phyloP scores from a whole-genome alignment of 2,888 invertebrate genomes.

The Clunio marinus region DNA sequence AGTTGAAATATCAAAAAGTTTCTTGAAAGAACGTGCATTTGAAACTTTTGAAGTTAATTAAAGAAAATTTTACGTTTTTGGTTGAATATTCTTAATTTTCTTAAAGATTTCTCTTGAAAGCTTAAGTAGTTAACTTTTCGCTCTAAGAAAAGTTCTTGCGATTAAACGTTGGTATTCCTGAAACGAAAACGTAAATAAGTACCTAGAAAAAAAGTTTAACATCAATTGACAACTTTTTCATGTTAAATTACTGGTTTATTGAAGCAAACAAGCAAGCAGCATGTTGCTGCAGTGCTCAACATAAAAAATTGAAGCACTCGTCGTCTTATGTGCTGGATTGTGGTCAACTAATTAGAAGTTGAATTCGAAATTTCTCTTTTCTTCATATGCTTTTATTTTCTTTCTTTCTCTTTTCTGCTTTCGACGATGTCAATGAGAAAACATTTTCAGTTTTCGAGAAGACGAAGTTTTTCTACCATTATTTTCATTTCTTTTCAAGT shows the following conservation, averaged over 20 bases:
- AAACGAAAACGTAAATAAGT: too few relatives aligned
- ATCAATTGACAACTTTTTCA: too few relatives aligned
- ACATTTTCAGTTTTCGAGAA: conserved; percentile 18
- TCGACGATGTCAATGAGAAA: conserved; percentile 1
- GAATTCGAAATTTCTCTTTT: neutral
- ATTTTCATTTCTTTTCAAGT: too few relatives aligned
- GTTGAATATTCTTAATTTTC: too few relatives aligned
- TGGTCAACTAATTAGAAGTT: conserved; percentile 17
- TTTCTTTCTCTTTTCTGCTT: neutral
- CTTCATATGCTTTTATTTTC: neutral
- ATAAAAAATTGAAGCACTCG: conserved; percentile 1
- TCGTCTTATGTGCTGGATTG: neutral
- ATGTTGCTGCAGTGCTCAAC: too few relatives aligned
- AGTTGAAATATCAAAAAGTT: neutral
- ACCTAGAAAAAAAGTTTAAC: too few relatives aligned
- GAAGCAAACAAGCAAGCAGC: neutral
- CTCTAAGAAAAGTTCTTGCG: neutral
- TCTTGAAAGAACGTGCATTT: too few relatives aligned
- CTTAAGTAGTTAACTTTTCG: too few relatives aligned
- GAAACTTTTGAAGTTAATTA: too few relatives aligned
- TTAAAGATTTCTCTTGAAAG: too few relatives aligned
- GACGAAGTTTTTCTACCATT: neutral
- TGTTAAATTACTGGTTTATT: neutral
- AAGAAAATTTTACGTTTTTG: too few relatives aligned
- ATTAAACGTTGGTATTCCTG: too few relatives aligned